phyloP scores from a whole-genome alignment of 1,140 invertebrate species.

The Tetramorium alpestre region DNA sequence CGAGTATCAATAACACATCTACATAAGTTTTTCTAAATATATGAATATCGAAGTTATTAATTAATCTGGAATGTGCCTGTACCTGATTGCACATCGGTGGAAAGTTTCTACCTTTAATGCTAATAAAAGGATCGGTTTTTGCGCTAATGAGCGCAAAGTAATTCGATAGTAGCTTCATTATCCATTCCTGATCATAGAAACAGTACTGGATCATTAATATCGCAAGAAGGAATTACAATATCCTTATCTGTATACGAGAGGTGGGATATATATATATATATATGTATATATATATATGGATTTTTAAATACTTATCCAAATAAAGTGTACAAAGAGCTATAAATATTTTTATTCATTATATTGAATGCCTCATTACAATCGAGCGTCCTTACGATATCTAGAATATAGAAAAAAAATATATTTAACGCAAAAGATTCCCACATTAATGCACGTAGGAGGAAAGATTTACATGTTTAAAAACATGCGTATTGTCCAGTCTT shows the following conservation, averaged over 20 bases:
- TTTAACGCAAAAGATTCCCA: constrained; percentile 40
- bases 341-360: constrained; percentile 73
- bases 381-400: constrained; percentile 55
- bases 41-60: background rate
- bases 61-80: background rate
- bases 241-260: no score
- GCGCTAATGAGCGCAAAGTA: background rate
- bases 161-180: constrained; percentile 19
- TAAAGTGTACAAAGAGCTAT: constrained; percentile 62
- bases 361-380: constrained; percentile 69
- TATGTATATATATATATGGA: background rate
- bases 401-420: constrained; percentile 41
- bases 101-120: background rate
- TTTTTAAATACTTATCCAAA: background rate
- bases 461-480: constrained; percentile 53
- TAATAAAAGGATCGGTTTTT: background rate
- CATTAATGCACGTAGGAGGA: constrained; percentile 36
- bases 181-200: background rate
- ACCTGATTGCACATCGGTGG: background rate
- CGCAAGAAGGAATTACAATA: no score
- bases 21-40: background rate
- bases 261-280: background rate
- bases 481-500: constrained; percentile 71
- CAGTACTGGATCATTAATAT: background rate
- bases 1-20: background rate